Evolutionary conservation across 1,140 invertebrate species (phyloP), one percentile per base, ranked within the genome.

Genomic region (Meteorus sp.): DNA sequence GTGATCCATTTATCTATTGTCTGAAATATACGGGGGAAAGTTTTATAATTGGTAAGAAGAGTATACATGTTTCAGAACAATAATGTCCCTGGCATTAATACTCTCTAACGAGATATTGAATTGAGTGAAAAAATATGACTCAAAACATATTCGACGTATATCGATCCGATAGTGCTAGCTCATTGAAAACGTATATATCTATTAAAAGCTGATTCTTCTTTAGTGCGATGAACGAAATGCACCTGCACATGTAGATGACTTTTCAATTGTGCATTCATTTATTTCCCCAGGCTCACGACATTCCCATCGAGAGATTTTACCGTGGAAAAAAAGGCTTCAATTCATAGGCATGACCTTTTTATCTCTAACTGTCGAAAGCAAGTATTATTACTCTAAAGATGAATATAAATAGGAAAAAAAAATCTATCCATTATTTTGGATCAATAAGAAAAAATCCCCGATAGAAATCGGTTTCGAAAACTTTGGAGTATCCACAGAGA

Each of bases 221-320:
- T 23, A 31, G 59, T 47, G 45, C 39, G n/a, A n/a, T n/a, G 59
- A 56, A 13, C 9, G 19, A 56, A 52, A 56, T 22, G 33, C 29
- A 56, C 22, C 52, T 45, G 47, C 29, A 22, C 13, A 8, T 3
- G 22, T 44, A 43, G 47, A 61, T 61, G 39, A 37, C 39, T 39
- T 56, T 61, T 61, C 47, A 61, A 61, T 61, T 29, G 59, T 6
- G 25, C 47, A 25, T 48, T 56, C 59, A 53, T 61, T 61, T 56
- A 41, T 61, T 56, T 37, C 31, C 50, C 33, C 51, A 25, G 19
- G 19, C 55, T 31, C 27, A 35, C 43, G 44, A 57, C 43, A 57
- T 15, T 39, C 23, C 19, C 22, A 29, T 55, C 52, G 37, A 23
- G 22, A 27, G 41, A 44, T 19, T 19, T 44, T 19, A 3, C 19